A percentile compares a stretch with the other conserved stretches of the same genome.
Evolutionary conservation across 53 echinoderm and acorn worm species (phyloP).

Genomic region (Arbacia lixula): DNA sequence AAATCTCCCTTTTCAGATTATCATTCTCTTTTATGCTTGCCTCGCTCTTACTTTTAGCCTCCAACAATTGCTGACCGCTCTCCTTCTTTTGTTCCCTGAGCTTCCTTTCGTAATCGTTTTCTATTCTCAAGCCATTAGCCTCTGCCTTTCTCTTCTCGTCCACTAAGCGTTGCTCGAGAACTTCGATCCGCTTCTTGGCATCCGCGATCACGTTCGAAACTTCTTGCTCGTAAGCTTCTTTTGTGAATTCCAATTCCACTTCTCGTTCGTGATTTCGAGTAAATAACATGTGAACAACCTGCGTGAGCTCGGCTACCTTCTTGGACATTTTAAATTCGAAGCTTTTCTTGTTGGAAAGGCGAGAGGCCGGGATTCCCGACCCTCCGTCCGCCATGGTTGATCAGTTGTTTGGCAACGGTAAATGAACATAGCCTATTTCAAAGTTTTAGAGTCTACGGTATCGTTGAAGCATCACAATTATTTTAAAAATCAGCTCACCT

Average conservation of each 20-base stretch:
- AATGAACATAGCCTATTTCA: neutral
- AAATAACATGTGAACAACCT: conserved; percentile 97
- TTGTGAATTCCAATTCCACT: conserved; percentile 77
- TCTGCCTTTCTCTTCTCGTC: conserved; percentile 68
- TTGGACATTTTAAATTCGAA: conserved; percentile 96
- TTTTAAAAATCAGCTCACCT: too few species aligned
- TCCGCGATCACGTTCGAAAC: conserved; percentile 72
- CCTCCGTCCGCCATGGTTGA: conserved; percentile 48
- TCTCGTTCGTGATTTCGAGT: conserved; percentile 93
- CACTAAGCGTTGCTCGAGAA: conserved; percentile 40
- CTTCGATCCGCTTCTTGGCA: conserved; percentile 67
- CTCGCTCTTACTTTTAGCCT: conserved; percentile 20
- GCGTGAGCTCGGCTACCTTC: conserved; percentile 95
- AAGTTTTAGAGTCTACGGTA: neutral
- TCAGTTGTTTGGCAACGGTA: conserved; percentile 29
- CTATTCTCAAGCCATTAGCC: neutral
- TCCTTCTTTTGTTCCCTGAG: conserved; percentile 58
- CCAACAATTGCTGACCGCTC: conserved; percentile 29
- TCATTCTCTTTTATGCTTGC: conserved; percentile 51
- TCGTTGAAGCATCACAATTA: neutral
- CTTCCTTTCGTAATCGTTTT: conserved; percentile 31
- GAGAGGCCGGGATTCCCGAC: conserved; percentile 30
- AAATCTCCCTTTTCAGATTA: conserved; percentile 32
- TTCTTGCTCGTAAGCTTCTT: conserved; percentile 85
- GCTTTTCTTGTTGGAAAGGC: conserved; percentile 57